A percentile compares a stretch with the other conserved stretches of the same genome.
Evolutionary conservation across 2,797 vertebrate genomes (phyloP).

Genomic region (Babyrousa celebensis): DNA sequence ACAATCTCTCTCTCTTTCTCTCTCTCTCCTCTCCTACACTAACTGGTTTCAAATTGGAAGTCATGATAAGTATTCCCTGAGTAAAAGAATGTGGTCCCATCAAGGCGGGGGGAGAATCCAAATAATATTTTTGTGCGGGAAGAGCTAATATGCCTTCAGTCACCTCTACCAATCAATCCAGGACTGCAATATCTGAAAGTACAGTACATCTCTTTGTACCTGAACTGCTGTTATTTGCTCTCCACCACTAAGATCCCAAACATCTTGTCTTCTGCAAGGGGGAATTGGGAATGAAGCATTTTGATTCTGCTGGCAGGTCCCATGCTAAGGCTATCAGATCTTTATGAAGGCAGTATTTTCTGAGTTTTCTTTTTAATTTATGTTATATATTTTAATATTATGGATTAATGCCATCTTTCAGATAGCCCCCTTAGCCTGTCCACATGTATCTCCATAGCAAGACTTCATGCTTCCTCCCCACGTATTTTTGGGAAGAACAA

Average conservation of each 20-base stretch:
- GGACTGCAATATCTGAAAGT: constrained; percentile 92
- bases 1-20: constrained; percentile 90
- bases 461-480: constrained; percentile 92
- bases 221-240: constrained; percentile 91
- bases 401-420: constrained; percentile 94
- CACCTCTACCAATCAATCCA: constrained; percentile 90
- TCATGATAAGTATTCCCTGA: constrained; percentile 92
- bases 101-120: constrained; percentile 91
- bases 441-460: constrained; percentile 91
- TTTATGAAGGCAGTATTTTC: constrained; percentile 93
- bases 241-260: constrained; percentile 86
- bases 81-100: constrained; percentile 89
- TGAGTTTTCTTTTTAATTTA: constrained; percentile 91
- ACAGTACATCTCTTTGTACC: constrained; percentile 90
- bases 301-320: constrained; percentile 90
- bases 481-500: constrained; percentile 89
- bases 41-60: constrained; percentile 96
- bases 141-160: constrained; percentile 94
- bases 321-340: constrained; percentile 93
- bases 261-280: constrained; percentile 87
- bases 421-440: constrained; percentile 93
- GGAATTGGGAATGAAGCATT: constrained; percentile 88
- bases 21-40: constrained; percentile 94
- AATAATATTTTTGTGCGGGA: constrained; percentile 95
- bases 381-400: no score